Evolutionary conservation across 2,113 vertebrate genomes (phyloP).

Genomic region (Panthera uncia): DNA sequence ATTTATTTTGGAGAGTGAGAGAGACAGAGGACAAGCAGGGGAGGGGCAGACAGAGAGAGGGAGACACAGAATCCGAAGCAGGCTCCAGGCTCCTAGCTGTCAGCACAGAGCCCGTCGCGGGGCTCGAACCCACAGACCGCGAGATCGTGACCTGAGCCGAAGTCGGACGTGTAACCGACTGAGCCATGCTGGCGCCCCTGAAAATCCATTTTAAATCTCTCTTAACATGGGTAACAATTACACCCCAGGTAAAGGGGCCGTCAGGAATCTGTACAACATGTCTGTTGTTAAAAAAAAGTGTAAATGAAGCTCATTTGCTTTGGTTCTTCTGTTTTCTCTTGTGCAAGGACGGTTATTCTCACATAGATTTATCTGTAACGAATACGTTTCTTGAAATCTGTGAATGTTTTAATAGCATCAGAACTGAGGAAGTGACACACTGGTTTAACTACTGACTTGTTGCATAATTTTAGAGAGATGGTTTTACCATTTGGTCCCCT

Average conservation of each 20-base stretch:
- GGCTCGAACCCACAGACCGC: no score
- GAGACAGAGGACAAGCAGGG: no score
- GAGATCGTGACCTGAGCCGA: no score
- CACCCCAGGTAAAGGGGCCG: no score
- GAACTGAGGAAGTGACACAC: neutral
- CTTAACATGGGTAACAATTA: neutral
- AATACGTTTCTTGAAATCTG: neutral
- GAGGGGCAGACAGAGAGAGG: no score
- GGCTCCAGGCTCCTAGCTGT: no score
- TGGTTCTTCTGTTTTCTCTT: neutral
- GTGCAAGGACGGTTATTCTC: neutral
- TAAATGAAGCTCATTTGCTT: neutral
- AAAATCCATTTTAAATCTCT: neutral
- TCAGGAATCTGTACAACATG: neutral
- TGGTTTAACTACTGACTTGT: neutral
- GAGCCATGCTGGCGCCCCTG: no score
- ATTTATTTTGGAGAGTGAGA: no score
- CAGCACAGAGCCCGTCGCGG: no score
- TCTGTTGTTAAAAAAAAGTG: neutral
- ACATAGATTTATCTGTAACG: neutral
- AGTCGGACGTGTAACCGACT: no score
- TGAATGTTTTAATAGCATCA: neutral
- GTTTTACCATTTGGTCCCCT: neutral
- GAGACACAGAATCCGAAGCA: no score
- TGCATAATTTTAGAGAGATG: neutral